These are phyloP conservation scores for Acleris literana DNA, from an alignment of 2,888 invertebrate genomes.

Conservation along the genomic window DNA sequence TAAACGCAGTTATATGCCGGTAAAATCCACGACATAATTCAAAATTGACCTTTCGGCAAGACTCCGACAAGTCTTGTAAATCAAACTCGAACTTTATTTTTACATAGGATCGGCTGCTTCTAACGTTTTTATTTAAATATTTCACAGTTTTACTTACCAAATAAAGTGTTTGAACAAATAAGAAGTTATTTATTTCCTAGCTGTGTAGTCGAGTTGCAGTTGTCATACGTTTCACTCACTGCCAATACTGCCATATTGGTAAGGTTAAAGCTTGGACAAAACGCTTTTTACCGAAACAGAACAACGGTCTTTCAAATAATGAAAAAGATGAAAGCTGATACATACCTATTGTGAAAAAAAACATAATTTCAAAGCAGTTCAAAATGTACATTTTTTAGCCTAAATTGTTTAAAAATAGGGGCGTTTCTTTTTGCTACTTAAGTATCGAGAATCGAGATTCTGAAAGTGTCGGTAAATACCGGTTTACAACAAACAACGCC, in stretches of 20 bases:
- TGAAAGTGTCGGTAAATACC: slow-evolving; percentile 13
- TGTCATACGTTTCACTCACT: slow-evolving; percentile 78
- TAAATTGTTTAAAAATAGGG: no score
- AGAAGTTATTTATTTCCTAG: slow-evolving; percentile 74
- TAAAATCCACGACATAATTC: slow-evolving; percentile 56
- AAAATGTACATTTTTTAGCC: no score
- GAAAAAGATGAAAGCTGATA: no score
- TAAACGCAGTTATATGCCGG: slow-evolving; percentile 56
- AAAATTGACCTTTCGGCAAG: slow-evolving; percentile 46
- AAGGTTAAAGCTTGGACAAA: slow-evolving; percentile 56
- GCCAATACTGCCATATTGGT: slow-evolving; percentile 80
- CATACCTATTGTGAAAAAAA: no score
- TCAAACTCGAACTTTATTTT: slow-evolving; percentile 24
- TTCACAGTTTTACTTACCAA: slow-evolving; percentile 65
- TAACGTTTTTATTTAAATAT: slow-evolving; percentile 35
- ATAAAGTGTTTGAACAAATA: slow-evolving; percentile 60
- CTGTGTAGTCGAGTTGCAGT: slow-evolving; percentile 68
- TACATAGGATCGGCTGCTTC: slow-evolving; percentile 10
- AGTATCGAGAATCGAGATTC: no score
- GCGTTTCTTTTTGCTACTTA: no score
- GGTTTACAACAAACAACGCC: slow-evolving; percentile 25
- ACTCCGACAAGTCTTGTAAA: slow-evolving; percentile 28
- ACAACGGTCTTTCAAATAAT: background rate
- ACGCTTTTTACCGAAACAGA: slow-evolving; percentile 7
- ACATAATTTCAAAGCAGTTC: no score